These are phyloP conservation scores for Chelon labrosus DNA, from an alignment of 2,797 vertebrate species.

Conservation along the genomic window DNA sequence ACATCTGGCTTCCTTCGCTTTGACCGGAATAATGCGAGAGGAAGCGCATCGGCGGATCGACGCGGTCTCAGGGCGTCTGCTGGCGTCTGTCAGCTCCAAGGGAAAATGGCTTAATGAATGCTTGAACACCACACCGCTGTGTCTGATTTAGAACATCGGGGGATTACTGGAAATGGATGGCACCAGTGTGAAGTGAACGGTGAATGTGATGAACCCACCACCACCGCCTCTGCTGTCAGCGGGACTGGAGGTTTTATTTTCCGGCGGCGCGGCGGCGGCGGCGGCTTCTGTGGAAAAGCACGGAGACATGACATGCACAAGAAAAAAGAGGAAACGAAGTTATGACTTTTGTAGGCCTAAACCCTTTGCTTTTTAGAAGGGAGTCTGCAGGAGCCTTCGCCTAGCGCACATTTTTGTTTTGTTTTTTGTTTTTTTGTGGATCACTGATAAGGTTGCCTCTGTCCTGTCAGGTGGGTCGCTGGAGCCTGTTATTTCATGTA, in stretches of 20 bases:
- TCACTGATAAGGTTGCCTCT: too few relatives aligned
- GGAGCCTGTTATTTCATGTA: slow-evolving; percentile 42
- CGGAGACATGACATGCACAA: slow-evolving; percentile 83
- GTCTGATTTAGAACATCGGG: background rate
- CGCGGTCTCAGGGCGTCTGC: slow-evolving; percentile 59
- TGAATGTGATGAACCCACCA: slow-evolving; percentile 15
- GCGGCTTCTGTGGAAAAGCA: slow-evolving; percentile 66
- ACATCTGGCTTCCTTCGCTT: slow-evolving; percentile 29
- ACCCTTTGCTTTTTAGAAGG: slow-evolving; percentile 53
- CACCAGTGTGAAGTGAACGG: background rate
- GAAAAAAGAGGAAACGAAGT: slow-evolving; percentile 79
- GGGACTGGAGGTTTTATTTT: slow-evolving; percentile 24
- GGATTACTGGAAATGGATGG: background rate
- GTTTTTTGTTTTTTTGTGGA: too few relatives aligned
- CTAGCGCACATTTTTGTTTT: too few relatives aligned
- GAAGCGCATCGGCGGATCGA: slow-evolving; percentile 55
- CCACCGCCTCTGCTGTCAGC: slow-evolving; percentile 7
- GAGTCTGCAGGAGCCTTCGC: slow-evolving; percentile 59
- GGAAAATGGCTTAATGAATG: background rate
- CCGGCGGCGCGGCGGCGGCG: slow-evolving; percentile 38
- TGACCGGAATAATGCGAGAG: slow-evolving; percentile 49
- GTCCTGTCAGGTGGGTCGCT: slow-evolving; percentile 30
- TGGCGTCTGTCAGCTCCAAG: slow-evolving; percentile 32
- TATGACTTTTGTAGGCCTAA: slow-evolving; percentile 64
- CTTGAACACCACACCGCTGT: background rate